These are phyloP conservation scores for Amorpha juglandis DNA, from an alignment of 2,888 invertebrate species.

Conservation along the genomic window DNA sequence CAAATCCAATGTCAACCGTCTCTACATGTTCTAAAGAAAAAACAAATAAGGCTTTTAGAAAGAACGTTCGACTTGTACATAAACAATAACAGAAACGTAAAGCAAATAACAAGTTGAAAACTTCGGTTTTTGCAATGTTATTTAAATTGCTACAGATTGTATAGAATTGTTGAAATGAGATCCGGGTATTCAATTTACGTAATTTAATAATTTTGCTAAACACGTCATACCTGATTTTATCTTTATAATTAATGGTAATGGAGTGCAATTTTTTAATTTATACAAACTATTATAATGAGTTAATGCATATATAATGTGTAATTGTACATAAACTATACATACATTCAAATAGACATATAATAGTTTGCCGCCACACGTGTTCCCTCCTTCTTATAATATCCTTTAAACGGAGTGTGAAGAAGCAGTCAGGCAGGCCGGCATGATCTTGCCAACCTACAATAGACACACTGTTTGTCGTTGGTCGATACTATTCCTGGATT, in stretches of 20 bases:
- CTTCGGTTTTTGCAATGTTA: background rate
- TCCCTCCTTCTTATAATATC: no score
- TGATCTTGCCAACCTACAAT: no score
- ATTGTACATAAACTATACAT: background rate
- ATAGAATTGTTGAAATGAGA: background rate
- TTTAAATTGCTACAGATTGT: background rate
- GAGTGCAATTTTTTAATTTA: no score
- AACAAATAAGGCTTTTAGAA: constrained; percentile 26
- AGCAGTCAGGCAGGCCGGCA: no score
- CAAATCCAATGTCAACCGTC: constrained; percentile 48
- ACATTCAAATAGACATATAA: no score
- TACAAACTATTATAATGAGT: background rate
- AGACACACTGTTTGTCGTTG: no score
- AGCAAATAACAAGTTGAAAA: background rate
- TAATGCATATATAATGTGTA: background rate
- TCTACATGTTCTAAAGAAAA: constrained; percentile 40
- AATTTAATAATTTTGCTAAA: background rate
- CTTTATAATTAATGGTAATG: background rate
- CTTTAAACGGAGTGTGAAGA: no score
- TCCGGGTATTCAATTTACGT: background rate
- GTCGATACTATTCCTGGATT: no score
- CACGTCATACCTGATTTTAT: background rate
- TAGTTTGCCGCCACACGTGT: no score
- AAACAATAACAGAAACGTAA: background rate
- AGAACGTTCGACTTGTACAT: constrained; percentile 2